Evolutionary conservation across 2,888 invertebrate genomes (phyloP).

Genomic region (Oligia strigilis): DNA sequence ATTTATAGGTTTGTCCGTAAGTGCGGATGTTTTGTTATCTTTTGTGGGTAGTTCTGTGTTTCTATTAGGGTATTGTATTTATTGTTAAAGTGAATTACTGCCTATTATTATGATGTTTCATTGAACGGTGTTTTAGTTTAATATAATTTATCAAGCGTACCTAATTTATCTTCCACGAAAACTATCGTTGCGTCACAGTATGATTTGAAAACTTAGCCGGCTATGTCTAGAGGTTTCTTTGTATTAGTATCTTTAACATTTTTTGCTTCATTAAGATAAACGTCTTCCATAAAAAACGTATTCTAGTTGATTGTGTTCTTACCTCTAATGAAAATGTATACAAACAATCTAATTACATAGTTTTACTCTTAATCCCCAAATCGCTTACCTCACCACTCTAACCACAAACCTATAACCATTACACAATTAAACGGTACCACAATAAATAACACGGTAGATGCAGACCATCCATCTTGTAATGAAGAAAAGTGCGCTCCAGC

Average conservation of each 20-base stretch:
- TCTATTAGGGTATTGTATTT: constrained; percentile 35
- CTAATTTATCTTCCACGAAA: neutral
- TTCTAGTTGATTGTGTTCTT: neutral
- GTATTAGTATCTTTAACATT: neutral
- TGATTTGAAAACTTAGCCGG: neutral
- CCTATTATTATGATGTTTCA: constrained; percentile 13
- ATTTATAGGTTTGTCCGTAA: constrained; percentile 70
- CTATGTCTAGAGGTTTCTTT: neutral
- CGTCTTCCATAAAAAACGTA: neutral
- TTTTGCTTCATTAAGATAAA: neutral
- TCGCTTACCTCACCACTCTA: constrained; percentile 38
- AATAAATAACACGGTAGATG: constrained; percentile 83
- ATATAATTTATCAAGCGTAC: neutral
- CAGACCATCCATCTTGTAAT: constrained; percentile 88
- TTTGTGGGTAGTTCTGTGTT: constrained; percentile 47
- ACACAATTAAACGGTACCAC: constrained; percentile 78
- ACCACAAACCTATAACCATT: constrained; percentile 61
- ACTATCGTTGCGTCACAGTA: too few species aligned
- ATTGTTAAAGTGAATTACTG: constrained; percentile 29
- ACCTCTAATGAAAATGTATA: constrained; percentile 14
- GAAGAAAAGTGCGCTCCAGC: constrained; percentile 90
- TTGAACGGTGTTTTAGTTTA: neutral
- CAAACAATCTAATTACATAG: neutral
- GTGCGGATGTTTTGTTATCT: constrained; percentile 63
- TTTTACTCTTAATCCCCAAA: constrained; percentile 29